Conservation (phyloP, 2,113 vertebrate genomes). For the Bagarius yarrelli region DNA sequence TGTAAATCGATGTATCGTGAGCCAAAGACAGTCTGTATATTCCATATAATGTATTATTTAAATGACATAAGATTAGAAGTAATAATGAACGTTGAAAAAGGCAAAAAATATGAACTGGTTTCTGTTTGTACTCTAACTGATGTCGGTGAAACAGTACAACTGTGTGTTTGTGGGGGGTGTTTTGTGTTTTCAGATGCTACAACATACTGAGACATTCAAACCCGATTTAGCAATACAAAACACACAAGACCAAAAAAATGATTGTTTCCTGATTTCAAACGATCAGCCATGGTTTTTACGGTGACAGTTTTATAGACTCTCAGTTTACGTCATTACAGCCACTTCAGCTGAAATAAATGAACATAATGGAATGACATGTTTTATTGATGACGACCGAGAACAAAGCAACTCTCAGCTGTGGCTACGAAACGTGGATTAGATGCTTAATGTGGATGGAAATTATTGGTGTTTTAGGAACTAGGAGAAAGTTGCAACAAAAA, state of each 20-base stretch:
- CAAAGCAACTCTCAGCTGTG: background rate
- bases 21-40: too few relatives aligned
- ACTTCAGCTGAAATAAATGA: background rate
- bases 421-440: too few relatives aligned
- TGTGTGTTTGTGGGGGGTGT: too few relatives aligned
- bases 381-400: background rate
- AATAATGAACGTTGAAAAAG: too few relatives aligned
- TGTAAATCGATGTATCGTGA: too few relatives aligned
- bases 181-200: slow-evolving; percentile 4
- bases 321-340: background rate
- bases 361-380: slow-evolving; percentile 3
- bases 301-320: background rate
- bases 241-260: background rate
- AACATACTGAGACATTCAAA: background rate
- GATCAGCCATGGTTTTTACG: background rate
- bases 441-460: too few relatives aligned
- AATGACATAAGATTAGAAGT: too few relatives aligned
- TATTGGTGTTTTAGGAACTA: too few relatives aligned
- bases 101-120: too few relatives aligned
- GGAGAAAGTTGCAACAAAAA: too few relatives aligned
- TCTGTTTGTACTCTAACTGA: background rate
- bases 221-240: background rate
- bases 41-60: too few relatives aligned
- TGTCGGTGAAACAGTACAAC: slow-evolving; percentile 2
- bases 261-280: slow-evolving; percentile 2